phyloP scores from a whole-genome alignment of 2,888 invertebrate species.

The Leucoma salicis region DNA sequence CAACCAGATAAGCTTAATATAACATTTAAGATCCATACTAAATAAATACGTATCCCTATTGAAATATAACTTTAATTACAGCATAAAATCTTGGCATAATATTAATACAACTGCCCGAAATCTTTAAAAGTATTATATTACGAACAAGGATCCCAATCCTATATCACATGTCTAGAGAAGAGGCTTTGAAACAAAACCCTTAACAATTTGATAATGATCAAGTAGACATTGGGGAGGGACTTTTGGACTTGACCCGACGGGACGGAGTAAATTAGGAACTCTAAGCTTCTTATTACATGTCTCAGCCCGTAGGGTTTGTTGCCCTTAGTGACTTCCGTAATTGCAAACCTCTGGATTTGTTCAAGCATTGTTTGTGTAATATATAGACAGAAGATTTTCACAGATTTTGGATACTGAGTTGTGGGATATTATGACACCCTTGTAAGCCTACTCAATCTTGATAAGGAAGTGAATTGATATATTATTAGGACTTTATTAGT shows the following conservation, averaged over 20 bases:
- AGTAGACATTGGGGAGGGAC: conserved; percentile 59
- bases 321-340: conserved; percentile 33
- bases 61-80: too few species aligned
- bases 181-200: conserved; percentile 64
- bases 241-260: conserved; percentile 47
- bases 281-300: conserved; percentile 48
- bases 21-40: too few species aligned
- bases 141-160: conserved; percentile 12
- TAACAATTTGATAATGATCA: conserved; percentile 64
- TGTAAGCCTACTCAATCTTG: too few species aligned
- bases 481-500: too few species aligned
- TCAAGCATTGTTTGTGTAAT: conserved; percentile 11
- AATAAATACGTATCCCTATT: too few species aligned
- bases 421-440: too few species aligned
- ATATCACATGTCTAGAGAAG: conserved; percentile 51
- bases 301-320: conserved; percentile 16
- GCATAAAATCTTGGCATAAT: too few species aligned
- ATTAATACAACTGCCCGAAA: background rate
- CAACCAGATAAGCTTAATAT: too few species aligned
- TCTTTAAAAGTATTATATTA: conserved; percentile 1
- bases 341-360: conserved; percentile 22
- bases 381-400: conserved; percentile 15
- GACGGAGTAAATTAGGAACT: conserved; percentile 49
- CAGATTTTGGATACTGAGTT: conserved; percentile 5
- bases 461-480: too few species aligned